A percentile compares a stretch with the other conserved stretches of the same genome.
Evolutionary conservation across 2,888 invertebrate species (phyloP).

Genomic region (Willowsia nigromaculata): DNA sequence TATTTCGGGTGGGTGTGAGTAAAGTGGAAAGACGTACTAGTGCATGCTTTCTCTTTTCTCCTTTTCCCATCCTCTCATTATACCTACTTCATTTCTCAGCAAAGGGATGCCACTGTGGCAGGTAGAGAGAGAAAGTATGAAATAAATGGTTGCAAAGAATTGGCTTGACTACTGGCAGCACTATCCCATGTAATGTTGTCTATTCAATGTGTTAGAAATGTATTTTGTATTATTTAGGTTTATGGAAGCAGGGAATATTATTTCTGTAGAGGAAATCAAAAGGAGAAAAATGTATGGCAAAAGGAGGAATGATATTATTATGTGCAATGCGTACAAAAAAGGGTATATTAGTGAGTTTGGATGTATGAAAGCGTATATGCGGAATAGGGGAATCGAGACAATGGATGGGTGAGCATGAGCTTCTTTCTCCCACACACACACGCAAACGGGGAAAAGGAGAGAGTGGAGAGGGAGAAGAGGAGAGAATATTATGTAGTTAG

Average conservation of each 20-base stretch:
- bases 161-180: too few relatives aligned
- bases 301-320: not conserved
- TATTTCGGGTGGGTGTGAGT: not conserved
- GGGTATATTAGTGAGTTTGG: too few relatives aligned
- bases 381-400: not conserved
- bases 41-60: not conserved
- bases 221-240: too few relatives aligned
- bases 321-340: not conserved
- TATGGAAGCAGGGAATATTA: too few relatives aligned
- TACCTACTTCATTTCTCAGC: too few relatives aligned
- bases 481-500: not conserved
- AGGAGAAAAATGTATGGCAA: not conserved
- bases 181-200: too few relatives aligned
- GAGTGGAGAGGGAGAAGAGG: not conserved
- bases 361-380: too few relatives aligned
- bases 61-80: too few relatives aligned
- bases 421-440: slow-evolving; percentile 12
- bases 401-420: not conserved
- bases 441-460: not conserved
- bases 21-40: not conserved
- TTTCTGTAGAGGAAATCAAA: not conserved
- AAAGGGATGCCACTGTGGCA: too few relatives aligned
- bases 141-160: too few relatives aligned
- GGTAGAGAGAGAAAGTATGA: not conserved
- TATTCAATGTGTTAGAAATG: too few relatives aligned